Evolutionary conservation across 2,797 vertebrate species (phyloP), one percentile per base, ranked within the genome.

Genomic region (Hafferia zeledoni): DNA sequence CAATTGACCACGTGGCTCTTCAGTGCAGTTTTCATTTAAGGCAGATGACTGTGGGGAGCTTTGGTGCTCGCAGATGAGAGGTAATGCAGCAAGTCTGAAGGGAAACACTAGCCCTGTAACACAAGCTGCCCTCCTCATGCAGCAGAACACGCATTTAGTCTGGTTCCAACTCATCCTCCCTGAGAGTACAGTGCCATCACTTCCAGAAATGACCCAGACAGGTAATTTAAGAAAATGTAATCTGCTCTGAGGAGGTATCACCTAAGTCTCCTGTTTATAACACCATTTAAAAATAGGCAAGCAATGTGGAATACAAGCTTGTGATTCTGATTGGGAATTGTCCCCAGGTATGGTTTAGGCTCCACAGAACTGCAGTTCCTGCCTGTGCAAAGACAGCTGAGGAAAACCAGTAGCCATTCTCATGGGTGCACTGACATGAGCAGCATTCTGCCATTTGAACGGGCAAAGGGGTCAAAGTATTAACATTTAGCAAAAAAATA

Each of bases 191-290:
- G 55, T 49, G 33, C 39, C 4, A 1, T 9, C 52, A 23, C 75
- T 70, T 80, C 72, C 60, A 93, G 52, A 50, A 77, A 25, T 43
- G 28, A 78, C 39, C 25, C 55, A 65, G 55, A 27, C 6, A 9
- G 47, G 65, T 61, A 72, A 89, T 57, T 81, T 50, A 93, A 94
- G 85, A 71, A 74, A 94, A 92, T 18, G 7, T 63, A 52, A 81
- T 77, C 79, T 85, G 61, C 83, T 86, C 69, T 31, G 30, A 17
- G 83, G 50, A 72, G 55, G 44, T 50, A 90, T 43, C 76, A 75
- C 27, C 9, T 47, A 68, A 53, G 57, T 84, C 50, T 88, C 35
- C 57, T 87, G 30, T 61, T 70, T 80, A 85, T 61, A 79, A 11
- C 1, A 0, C 41, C 27, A 76, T 39, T 91, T 89, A 57, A 83